Conservation (phyloP, 2,888 invertebrate species). For the Anthophora plumipes region DNA sequence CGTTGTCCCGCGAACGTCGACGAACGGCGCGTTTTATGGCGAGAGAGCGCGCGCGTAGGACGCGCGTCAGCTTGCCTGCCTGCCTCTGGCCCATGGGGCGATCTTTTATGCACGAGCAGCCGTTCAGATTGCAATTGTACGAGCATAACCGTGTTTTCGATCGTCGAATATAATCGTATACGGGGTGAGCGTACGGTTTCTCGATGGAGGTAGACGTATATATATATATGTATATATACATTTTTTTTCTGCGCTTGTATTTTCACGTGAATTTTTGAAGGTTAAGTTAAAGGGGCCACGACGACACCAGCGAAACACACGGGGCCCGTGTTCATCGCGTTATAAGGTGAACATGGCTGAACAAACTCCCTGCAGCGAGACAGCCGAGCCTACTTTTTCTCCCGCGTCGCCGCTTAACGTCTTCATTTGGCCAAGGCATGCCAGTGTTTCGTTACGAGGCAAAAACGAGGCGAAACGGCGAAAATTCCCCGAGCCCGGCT, state of each 20-base stretch:
- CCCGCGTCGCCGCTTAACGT: slow-evolving; percentile 65
- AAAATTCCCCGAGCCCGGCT: slow-evolving; percentile 71
- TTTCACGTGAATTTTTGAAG: no score
- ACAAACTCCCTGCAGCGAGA: slow-evolving; percentile 29
- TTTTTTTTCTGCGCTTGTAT: no score
- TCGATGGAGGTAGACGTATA: no score
- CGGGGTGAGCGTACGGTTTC: no score
- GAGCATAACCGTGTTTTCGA: slow-evolving; percentile 1
- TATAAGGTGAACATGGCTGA: slow-evolving; percentile 16
- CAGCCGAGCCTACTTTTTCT: slow-evolving; percentile 31
- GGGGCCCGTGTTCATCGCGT: slow-evolving; percentile 5
- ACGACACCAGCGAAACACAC: no score
- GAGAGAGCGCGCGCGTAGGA: slow-evolving; percentile 34
- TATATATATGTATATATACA: no score
- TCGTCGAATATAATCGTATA: neutral
- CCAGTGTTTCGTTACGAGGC: slow-evolving; percentile 48
- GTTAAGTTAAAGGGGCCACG: no score
- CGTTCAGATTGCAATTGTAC: neutral
- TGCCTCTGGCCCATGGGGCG: neutral
- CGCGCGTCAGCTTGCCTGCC: slow-evolving; percentile 36
- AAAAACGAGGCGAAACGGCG: slow-evolving; percentile 73
- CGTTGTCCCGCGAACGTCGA: slow-evolving; percentile 56
- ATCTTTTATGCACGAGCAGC: slow-evolving; percentile 39
- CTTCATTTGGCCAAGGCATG: slow-evolving; percentile 68
- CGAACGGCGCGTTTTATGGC: slow-evolving; percentile 60